A percentile compares a stretch with the other conserved stretches of the same genome.
Evolutionary conservation across 92 coral and sea anemone genomes (phyloP).

Genomic region (Umimayanthus kanabou): DNA sequence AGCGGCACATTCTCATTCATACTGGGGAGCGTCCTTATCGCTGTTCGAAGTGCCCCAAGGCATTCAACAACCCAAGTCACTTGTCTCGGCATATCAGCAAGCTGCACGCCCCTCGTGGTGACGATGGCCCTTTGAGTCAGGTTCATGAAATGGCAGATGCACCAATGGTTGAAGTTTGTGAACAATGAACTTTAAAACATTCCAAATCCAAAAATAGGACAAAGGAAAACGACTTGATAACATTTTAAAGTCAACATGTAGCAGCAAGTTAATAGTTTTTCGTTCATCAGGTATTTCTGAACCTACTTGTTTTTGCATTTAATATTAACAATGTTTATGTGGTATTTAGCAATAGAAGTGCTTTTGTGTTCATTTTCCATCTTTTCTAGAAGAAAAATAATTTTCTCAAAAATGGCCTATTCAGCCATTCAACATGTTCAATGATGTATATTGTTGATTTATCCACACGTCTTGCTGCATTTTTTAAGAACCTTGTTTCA

Average conservation of each 20-base stretch:
- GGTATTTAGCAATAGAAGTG: not conserved
- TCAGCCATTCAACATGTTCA: not conserved
- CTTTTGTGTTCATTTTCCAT: not conserved
- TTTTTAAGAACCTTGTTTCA: too few relatives aligned
- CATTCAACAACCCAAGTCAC: constrained; percentile 96
- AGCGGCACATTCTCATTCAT: constrained; percentile 90
- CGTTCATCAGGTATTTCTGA: not conserved
- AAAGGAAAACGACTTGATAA: not conserved
- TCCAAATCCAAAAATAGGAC: not conserved
- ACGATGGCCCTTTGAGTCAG: constrained; percentile 37
- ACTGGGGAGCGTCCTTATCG: constrained; percentile 94
- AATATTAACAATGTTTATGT: not conserved
- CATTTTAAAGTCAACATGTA: not conserved
- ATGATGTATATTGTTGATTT: too few relatives aligned
- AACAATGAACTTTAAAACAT: constrained; percentile 5
- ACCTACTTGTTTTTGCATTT: not conserved
- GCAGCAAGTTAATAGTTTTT: not conserved
- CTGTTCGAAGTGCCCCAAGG: constrained; percentile 90
- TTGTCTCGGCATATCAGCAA: constrained; percentile 88
- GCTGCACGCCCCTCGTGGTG: constrained; percentile 79
- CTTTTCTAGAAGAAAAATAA: not conserved
- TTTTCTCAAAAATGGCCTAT: not conserved
- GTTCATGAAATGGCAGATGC: not conserved
- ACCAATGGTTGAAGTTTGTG: constrained; percentile 13
- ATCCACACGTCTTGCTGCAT: too few relatives aligned